A percentile compares a stretch with the other conserved stretches of the same genome.
Conservation (phyloP, 1,140 invertebrate genomes). For the Muscidifurax raptorellus region DNA sequence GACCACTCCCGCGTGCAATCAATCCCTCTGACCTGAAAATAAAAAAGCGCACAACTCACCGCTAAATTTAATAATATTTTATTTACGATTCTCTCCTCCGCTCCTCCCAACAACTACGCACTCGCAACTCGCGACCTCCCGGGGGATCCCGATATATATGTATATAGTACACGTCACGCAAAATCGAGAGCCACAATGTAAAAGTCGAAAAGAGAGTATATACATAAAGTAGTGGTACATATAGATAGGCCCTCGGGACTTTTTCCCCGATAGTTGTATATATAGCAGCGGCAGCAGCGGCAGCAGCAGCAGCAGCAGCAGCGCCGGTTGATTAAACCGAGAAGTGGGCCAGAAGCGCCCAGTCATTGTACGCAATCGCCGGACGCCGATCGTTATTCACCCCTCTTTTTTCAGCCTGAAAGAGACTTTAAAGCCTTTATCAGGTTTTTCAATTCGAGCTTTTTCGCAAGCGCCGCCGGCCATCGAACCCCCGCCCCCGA, state of each 20-base stretch:
- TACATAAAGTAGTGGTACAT: neutral
- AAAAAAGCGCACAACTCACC: neutral
- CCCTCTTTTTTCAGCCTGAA: neutral
- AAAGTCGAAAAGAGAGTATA: neutral
- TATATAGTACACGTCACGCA: neutral
- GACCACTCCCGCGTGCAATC: too few relatives aligned
- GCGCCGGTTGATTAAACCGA: slow-evolving; percentile 29
- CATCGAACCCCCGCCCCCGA: neutral
- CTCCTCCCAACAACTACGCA: too few relatives aligned
- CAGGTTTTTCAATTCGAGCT: slow-evolving; percentile 21
- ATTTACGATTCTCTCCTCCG: neutral
- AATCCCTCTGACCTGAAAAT: neutral
- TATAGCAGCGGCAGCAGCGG: too few relatives aligned
- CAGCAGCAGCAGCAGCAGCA: too few relatives aligned
- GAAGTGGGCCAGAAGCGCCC: slow-evolving; percentile 15
- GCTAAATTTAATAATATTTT: slow-evolving; percentile 11
- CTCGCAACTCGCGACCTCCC: neutral
- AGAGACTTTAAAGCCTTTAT: slow-evolving; percentile 22
- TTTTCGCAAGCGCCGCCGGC: neutral
- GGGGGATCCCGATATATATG: neutral
- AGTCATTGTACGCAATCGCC: slow-evolving; percentile 25
- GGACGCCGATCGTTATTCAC: slow-evolving; percentile 15
- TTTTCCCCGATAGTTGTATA: neutral
- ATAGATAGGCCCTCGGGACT: slow-evolving; percentile 15
- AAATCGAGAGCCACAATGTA: neutral